phyloP scores from a whole-genome alignment of 2,797 vertebrate genomes.

The Syndactyla subalaris region DNA sequence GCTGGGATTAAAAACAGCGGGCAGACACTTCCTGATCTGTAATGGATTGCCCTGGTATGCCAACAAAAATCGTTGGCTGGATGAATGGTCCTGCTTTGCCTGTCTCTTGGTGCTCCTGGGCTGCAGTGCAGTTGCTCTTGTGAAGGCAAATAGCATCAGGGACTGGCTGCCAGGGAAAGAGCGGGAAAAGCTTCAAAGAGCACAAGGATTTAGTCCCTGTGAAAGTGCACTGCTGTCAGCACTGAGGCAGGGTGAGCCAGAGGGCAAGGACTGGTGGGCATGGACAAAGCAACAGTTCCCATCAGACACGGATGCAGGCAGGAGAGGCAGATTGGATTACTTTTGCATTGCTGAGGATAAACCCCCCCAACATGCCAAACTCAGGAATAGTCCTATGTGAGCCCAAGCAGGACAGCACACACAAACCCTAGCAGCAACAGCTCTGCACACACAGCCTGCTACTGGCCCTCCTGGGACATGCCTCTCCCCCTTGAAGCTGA shows the following conservation, averaged over 20 bases:
- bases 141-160: constrained; percentile 10
- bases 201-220: background rate
- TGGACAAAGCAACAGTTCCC: background rate
- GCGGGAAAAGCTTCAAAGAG: background rate
- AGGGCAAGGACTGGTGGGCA: background rate
- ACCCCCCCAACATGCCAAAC: background rate
- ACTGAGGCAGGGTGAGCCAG: background rate
- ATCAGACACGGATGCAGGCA: background rate
- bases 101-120: constrained; percentile 2
- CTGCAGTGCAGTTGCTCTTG: constrained; percentile 1
- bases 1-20: constrained; percentile 60
- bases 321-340: background rate
- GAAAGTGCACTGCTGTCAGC: background rate
- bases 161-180: background rate
- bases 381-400: background rate
- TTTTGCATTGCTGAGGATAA: background rate
- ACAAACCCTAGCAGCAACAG: rapidly evolving
- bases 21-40: constrained; percentile 54
- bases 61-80: constrained; percentile 33
- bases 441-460: background rate
- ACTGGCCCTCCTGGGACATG: background rate
- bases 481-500: background rate
- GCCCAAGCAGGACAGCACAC: background rate
- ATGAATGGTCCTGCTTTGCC: constrained; percentile 49
- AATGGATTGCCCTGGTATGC: constrained; percentile 45